Base-by-base conservation (phyloP, 2,797 vertebrate species). In the Myotis vivesi region DNA sequence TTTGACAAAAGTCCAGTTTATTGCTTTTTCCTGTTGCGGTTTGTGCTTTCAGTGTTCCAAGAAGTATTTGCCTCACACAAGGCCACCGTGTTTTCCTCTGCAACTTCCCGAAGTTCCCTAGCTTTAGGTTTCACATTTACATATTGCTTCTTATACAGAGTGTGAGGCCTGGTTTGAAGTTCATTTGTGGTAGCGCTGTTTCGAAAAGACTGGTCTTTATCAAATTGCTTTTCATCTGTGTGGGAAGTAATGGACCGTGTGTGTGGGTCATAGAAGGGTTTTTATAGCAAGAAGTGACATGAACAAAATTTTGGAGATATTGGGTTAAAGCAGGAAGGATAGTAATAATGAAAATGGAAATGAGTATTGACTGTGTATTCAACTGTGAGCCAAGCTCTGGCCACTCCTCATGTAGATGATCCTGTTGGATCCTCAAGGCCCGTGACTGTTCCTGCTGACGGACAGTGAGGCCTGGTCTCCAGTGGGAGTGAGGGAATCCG, bases 171-270 rank as follows among this genome's bases (percentile, higher is more conserved):
- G 53, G n/a, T 23, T 86, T 82, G 69, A 87, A 30, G 9, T 62
- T 81, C 25, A 15, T 79, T 92, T 89, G 28, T 86, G 59, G 15
- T 25, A 62, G 46, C 23, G 69, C 15, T 17, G 3, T 87, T 90
- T 53, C 59, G 23, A 57, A 91, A 81, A 87, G 44, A 69, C 19
- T n/a, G 1, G 72, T 46, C 68, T 46, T 17, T 8, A 11, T 57
- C 57, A 53, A 90, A 15, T 93, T 93, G 30, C 30, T 93, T 75
- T 79, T 87, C 87, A 41, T 20, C 25, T 84, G 92, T 83, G 68
- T 55, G 51, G 22, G 76, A 81, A 90, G 75, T 76, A 75, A 11
- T 51, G 77, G 55, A 57, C 17, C 15, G 2, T 89, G 6, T 57
- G 15, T 71, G 28, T 66, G 68, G 73, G 62, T 92, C 11, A 3